Conservation (phyloP, 2,113 vertebrate species). For the Apodemus sylvaticus region DNA sequence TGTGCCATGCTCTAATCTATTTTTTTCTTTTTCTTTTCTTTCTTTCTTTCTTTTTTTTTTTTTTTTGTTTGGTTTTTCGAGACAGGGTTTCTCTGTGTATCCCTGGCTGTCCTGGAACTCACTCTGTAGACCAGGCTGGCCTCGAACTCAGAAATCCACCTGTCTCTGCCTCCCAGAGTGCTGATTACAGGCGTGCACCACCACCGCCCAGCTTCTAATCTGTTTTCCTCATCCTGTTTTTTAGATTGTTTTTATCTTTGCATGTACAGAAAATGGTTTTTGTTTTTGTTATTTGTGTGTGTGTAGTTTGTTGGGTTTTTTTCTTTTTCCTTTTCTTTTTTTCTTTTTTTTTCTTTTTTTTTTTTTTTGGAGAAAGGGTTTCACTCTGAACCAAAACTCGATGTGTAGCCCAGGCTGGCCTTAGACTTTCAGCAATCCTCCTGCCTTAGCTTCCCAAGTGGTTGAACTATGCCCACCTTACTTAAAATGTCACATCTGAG, state of each 20-base stretch:
- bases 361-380: background rate
- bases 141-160: too few species aligned
- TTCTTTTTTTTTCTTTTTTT: background rate
- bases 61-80: too few species aligned
- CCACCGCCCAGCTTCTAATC: too few species aligned
- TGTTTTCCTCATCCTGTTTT: constrained; percentile 6
- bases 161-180: too few species aligned
- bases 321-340: background rate
- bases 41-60: too few species aligned
- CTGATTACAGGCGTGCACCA: too few species aligned
- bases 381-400: background rate
- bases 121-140: too few species aligned
- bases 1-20: background rate
- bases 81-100: too few species aligned
- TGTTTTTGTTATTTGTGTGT: too few species aligned
- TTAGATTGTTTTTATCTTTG: background rate
- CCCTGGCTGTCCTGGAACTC: too few species aligned
- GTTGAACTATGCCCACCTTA: background rate
- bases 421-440: background rate
- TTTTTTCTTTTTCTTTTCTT: too few species aligned
- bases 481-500: background rate
- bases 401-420: background rate
- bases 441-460: background rate
- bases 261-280: background rate
- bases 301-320: too few species aligned